phyloP scores from a whole-genome alignment of 2,888 invertebrate species.

The Trichacis sp. region DNA sequence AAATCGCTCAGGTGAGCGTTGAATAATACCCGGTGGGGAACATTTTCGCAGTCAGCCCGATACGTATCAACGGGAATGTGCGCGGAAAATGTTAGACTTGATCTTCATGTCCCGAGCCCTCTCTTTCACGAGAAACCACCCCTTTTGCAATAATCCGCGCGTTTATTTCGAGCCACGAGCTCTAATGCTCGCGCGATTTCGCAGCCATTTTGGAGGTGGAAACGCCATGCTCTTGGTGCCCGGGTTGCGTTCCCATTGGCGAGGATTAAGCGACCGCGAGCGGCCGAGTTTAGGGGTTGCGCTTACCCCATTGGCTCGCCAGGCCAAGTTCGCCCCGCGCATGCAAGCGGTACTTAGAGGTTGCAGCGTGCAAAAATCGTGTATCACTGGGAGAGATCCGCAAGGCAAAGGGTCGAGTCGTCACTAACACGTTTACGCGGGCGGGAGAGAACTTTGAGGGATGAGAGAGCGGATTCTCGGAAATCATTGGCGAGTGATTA shows the following conservation, averaged over 20 bases:
- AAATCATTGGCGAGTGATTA: slow-evolving; percentile 55
- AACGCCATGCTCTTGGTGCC: slow-evolving; percentile 47
- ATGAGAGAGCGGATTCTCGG: slow-evolving; percentile 14
- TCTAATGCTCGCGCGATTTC: slow-evolving; percentile 64
- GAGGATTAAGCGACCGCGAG: slow-evolving; percentile 43
- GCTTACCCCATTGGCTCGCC: slow-evolving; percentile 48
- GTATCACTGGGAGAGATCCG: slow-evolving; percentile 33
- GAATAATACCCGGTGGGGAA: too few species aligned
- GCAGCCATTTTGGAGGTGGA: slow-evolving; percentile 69
- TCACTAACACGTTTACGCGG: slow-evolving; percentile 31
- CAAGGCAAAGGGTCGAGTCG: slow-evolving; percentile 23
- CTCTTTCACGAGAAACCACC: slow-evolving; percentile 12
- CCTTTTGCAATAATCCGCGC: slow-evolving; percentile 66
- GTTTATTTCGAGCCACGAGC: slow-evolving; percentile 65
- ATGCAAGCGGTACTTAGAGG: slow-evolving; percentile 1
- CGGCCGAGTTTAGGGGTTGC: slow-evolving; percentile 32
- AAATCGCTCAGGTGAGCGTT: too few species aligned
- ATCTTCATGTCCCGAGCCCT: slow-evolving; percentile 20
- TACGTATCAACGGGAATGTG: slow-evolving; percentile 13
- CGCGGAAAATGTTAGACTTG: slow-evolving; percentile 24
- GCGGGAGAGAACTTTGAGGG: slow-evolving; percentile 19
- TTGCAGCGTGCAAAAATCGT: neutral
- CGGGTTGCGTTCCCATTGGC: slow-evolving; percentile 45
- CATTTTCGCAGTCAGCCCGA: neutral
- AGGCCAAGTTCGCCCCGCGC: slow-evolving; percentile 45